Percentiles rank a stretch among this genome's conserved stretches.
Evolutionary conservation across 2,113 vertebrate species (phyloP).

Genomic region (Platysternon megacephalum): DNA sequence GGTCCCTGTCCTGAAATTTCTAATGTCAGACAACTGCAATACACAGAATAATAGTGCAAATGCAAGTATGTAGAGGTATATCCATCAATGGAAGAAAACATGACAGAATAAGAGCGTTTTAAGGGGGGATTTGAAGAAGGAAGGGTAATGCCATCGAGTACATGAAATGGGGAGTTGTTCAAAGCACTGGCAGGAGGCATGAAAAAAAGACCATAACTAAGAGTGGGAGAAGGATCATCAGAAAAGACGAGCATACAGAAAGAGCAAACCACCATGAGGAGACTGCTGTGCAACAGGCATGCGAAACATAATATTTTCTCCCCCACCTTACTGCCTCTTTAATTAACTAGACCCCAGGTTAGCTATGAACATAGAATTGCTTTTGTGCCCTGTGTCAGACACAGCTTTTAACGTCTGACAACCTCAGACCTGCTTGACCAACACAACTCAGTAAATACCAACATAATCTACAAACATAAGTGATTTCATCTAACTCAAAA

Average conservation of each 20-base stretch:
- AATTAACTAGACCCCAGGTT: not conserved
- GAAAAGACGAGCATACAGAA: not conserved
- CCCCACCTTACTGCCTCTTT: not conserved
- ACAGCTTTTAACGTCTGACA: not conserved
- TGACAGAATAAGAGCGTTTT: not conserved
- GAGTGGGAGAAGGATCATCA: not conserved
- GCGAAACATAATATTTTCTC: not conserved
- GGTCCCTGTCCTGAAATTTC: not conserved
- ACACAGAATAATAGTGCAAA: not conserved
- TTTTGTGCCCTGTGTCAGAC: not conserved
- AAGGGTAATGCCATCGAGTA: not conserved
- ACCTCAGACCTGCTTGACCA: not conserved
- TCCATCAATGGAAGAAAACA: not conserved
- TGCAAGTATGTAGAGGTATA: not conserved
- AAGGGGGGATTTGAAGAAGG: conserved; percentile 4
- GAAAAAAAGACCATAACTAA: not conserved
- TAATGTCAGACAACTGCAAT: not conserved
- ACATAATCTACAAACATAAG: not conserved
- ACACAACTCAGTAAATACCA: not conserved
- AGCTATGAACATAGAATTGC: not conserved
- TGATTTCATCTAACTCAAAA: not conserved
- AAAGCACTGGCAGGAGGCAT: not conserved
- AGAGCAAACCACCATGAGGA: not conserved
- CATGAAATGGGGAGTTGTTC: not conserved
- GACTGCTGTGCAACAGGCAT: not conserved